Conservation (phyloP, 2,888 invertebrate species). For the Aphidoletes aphidimyza region DNA sequence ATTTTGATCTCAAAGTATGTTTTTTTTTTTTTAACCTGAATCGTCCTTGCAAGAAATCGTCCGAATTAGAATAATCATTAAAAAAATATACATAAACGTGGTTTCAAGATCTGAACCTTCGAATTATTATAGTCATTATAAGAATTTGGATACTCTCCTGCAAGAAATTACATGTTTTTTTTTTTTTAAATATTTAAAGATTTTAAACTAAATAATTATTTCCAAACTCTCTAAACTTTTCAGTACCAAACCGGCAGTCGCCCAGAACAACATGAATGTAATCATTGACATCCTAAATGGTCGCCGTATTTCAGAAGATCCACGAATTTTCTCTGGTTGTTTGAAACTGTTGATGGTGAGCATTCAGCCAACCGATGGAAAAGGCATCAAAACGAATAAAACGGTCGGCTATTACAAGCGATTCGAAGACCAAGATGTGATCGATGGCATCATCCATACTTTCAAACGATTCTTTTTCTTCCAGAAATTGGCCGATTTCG, state of each 20-base stretch:
- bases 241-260: constrained; percentile 71
- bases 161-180: too few species aligned
- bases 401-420: constrained; percentile 62
- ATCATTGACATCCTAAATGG: constrained; percentile 75
- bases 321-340: constrained; percentile 63
- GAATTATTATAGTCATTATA: too few species aligned
- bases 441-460: constrained; percentile 64
- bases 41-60: too few species aligned
- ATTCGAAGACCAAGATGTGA: constrained; percentile 61
- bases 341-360: constrained; percentile 63
- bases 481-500: constrained; percentile 68
- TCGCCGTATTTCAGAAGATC: constrained; percentile 63
- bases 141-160: too few species aligned
- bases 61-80: too few species aligned
- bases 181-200: too few species aligned
- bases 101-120: too few species aligned
- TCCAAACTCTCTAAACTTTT: too few species aligned
- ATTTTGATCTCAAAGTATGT: constrained; percentile 77
- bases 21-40: too few species aligned
- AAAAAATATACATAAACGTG: too few species aligned
- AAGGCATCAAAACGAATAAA: not conserved
- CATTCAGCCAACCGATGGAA: not conserved
- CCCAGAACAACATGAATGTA: constrained; percentile 70
- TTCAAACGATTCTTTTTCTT: constrained; percentile 68
- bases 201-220: not conserved